Base-by-base conservation (phyloP, 1,140 invertebrate genomes). In the Gryllus bimaculatus region DNA sequence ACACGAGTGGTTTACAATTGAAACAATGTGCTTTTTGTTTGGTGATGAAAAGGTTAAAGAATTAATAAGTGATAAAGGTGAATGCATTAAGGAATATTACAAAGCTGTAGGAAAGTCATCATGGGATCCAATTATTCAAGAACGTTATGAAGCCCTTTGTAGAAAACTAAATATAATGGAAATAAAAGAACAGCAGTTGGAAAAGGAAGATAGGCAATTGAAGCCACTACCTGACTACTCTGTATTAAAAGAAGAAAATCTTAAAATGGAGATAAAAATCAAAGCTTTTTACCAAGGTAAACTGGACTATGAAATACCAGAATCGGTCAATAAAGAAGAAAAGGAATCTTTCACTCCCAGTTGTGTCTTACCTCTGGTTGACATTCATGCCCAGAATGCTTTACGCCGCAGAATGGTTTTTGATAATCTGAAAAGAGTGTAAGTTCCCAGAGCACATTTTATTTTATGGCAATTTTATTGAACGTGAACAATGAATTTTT, bases 1-100 rank as follows among this genome's bases (percentile, higher is more conserved):
- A 39, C 84, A 86, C 18, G 87, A 90, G 83, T 91, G 89, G 90
- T 86, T 90, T 80, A 89, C 87, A n/a, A 81, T 90, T 21, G 89
- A 90, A 78, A 88, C 89, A 6, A 83, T 89, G 78, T 82, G 89
- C 10, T 88, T 88, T 81, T 80, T 91, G 78, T 87, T 88, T 84
- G 89, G 89, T 7, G 88, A 90, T 83, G 84, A 85, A 54, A 88
- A 85, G 84, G 85, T 90, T 8, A 89, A 87, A 84, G 85, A 89
- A 83, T 85, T 89, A 81, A 84, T 91, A 5, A 81, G 84, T 75
- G 87, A 89, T 78, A 89, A 89, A 83, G 88, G 80, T 8, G 49
- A 80, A 73, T 66, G 87, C 83, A 85, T 90, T 73, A 86, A 87
- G 82, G 84, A 88, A 76, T 89, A 88, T 82, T 84, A 89, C 80